Conservation (phyloP, 2,797 vertebrate genomes). For the Micropoecilia bifurca region DNA sequence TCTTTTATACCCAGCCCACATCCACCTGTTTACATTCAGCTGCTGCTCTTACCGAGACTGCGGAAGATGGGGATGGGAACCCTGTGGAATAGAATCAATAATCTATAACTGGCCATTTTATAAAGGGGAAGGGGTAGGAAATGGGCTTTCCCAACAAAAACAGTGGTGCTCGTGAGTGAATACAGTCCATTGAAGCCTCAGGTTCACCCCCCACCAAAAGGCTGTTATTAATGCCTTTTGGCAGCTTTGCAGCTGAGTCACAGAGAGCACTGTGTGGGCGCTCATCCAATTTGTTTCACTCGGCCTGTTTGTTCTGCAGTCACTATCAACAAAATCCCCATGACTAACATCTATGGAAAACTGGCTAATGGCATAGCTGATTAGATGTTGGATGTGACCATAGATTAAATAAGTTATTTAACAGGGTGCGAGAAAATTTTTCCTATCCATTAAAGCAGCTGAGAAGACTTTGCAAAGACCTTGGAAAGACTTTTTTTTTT, state of each 20-base stretch:
- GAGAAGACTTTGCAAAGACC: slow-evolving; percentile 15
- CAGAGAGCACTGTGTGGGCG: slow-evolving; percentile 66
- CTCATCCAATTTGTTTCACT: slow-evolving; percentile 59
- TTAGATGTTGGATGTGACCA: slow-evolving; percentile 60
- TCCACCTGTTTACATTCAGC: slow-evolving; percentile 8
- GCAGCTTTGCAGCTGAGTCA: slow-evolving; percentile 38
- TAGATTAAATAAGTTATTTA: slow-evolving; percentile 55
- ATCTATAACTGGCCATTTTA: neutral
- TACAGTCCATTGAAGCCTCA: slow-evolving; percentile 35
- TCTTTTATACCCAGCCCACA: slow-evolving; percentile 3
- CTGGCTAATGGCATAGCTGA: slow-evolving; percentile 58
- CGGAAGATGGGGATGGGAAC: neutral
- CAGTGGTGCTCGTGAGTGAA: slow-evolving; percentile 5
- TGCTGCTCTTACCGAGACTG: slow-evolving; percentile 6
- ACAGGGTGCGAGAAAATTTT: neutral
- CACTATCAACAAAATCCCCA: slow-evolving; percentile 63
- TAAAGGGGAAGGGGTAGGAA: neutral
- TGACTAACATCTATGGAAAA: slow-evolving; percentile 68
- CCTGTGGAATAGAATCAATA: neutral
- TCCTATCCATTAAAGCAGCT: slow-evolving; percentile 23
- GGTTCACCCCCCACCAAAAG: slow-evolving; percentile 20
- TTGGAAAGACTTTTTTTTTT: neutral
- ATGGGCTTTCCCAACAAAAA: neutral
- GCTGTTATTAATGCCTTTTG: slow-evolving; percentile 59
- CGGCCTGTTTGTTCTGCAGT: slow-evolving; percentile 65